Conservation (phyloP, 2,113 vertebrate genomes). For the Opisthocomus hoazin region DNA sequence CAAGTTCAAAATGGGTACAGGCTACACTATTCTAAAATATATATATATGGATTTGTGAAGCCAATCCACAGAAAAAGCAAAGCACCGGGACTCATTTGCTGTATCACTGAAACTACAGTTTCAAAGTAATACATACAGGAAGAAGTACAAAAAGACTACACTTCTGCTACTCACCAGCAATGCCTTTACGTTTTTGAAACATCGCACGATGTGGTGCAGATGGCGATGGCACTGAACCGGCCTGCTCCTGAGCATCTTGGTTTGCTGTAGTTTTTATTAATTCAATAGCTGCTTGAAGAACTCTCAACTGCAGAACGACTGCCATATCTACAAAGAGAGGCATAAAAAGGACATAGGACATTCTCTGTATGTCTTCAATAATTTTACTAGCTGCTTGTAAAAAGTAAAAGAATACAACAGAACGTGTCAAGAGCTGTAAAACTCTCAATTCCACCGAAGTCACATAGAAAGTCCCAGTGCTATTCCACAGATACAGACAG, state of each 20-base stretch:
- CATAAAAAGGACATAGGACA: not conserved
- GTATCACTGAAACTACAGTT: not conserved
- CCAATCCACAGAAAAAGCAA: not conserved
- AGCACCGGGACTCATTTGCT: not conserved
- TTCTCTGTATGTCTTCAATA: not conserved
- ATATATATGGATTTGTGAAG: not conserved
- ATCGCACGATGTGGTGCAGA: conserved; percentile 71
- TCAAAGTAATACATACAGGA: not conserved
- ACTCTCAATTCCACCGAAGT: not conserved
- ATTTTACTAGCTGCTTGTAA: not conserved
- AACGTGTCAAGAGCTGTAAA: not conserved
- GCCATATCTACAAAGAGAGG: conserved; percentile 83
- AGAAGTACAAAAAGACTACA: not conserved
- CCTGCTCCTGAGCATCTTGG: conserved; percentile 79
- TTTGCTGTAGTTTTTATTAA: conserved; percentile 91
- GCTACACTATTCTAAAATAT: not conserved
- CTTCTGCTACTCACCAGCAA: conserved; percentile 78
- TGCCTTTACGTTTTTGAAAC: conserved; percentile 89
- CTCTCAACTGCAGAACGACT: conserved; percentile 85
- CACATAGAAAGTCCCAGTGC: not conserved
- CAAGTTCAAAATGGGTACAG: not conserved
- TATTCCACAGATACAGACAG: not conserved
- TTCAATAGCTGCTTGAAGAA: conserved; percentile 91
- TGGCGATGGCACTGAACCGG: conserved; percentile 57
- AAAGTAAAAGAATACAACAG: not conserved